Evolutionary conservation across 2,113 vertebrate species (phyloP).

Genomic region (Ailurus styani): DNA sequence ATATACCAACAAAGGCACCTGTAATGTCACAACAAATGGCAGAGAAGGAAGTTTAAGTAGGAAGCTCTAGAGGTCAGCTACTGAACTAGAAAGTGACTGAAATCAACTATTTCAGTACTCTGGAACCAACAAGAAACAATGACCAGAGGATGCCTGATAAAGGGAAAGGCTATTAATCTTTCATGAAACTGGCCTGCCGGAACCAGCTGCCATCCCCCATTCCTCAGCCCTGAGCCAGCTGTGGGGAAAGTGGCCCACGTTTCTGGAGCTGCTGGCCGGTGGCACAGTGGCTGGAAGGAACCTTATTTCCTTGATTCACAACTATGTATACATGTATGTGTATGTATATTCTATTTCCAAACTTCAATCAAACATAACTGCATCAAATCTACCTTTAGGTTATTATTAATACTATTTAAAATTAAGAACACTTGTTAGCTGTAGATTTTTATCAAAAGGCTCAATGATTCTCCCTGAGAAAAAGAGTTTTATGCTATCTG

Average conservation of each 20-base stretch:
- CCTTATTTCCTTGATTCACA: neutral
- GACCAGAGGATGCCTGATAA: neutral
- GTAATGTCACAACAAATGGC: neutral
- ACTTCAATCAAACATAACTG: neutral
- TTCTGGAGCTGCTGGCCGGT: neutral
- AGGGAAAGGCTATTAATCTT: neutral
- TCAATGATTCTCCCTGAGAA: neutral
- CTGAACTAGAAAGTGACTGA: neutral
- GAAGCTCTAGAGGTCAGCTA: neutral
- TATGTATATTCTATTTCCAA: neutral
- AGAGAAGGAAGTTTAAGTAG: neutral
- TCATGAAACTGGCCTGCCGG: neutral
- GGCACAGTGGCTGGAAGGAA: neutral
- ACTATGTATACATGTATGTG: neutral
- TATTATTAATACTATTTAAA: neutral
- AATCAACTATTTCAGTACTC: neutral
- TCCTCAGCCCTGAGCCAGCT: neutral
- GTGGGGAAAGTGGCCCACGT: neutral
- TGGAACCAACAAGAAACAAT: neutral
- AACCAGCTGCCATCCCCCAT: neutral
- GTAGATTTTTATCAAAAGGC: neutral
- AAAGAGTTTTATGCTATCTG: neutral
- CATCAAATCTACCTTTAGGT: neutral
- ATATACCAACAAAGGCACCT: neutral
- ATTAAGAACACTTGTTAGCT: neutral